A percentile compares a stretch with the other conserved stretches of the same genome.
phyloP scores from a whole-genome alignment of 2,888 invertebrate species.

The Heliconius charithonia region DNA sequence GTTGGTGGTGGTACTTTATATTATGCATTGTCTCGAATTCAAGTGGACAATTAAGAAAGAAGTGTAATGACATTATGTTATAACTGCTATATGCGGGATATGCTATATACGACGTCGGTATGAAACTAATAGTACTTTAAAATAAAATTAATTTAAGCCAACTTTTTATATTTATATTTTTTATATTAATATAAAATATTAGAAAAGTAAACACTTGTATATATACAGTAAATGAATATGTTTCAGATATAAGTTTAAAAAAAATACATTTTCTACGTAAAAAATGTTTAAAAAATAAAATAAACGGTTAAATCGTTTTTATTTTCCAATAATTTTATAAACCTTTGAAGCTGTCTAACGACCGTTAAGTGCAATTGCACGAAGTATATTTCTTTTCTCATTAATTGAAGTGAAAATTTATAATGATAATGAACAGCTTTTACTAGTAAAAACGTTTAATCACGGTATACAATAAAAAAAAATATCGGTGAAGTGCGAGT shows the following conservation, averaged over 20 bases:
- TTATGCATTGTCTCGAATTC: too few species aligned
- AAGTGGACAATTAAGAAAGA: too few species aligned
- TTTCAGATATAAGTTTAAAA: background rate
- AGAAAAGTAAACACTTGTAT: too few species aligned
- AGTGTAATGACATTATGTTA: too few species aligned
- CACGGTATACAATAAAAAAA: background rate
- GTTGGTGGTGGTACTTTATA: too few species aligned
- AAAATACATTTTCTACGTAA: background rate
- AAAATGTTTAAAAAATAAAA: background rate
- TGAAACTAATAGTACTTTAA: too few species aligned
- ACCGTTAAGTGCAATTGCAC: constrained; percentile 14
- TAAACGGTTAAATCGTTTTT: background rate
- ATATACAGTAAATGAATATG: background rate
- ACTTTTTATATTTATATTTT: too few species aligned
- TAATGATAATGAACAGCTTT: background rate
- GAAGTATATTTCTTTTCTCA: constrained; percentile 9
- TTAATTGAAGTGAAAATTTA: constrained; percentile 15
- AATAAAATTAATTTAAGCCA: too few species aligned
- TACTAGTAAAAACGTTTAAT: background rate
- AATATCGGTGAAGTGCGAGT: too few species aligned
- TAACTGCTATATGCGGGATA: too few species aligned
- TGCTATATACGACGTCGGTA: too few species aligned
- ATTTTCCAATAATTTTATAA: constrained; percentile 11
- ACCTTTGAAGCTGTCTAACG: background rate
- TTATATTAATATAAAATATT: too few species aligned